phyloP scores from a whole-genome alignment of 2,797 vertebrate genomes.

The Choloepus didactylus region DNA sequence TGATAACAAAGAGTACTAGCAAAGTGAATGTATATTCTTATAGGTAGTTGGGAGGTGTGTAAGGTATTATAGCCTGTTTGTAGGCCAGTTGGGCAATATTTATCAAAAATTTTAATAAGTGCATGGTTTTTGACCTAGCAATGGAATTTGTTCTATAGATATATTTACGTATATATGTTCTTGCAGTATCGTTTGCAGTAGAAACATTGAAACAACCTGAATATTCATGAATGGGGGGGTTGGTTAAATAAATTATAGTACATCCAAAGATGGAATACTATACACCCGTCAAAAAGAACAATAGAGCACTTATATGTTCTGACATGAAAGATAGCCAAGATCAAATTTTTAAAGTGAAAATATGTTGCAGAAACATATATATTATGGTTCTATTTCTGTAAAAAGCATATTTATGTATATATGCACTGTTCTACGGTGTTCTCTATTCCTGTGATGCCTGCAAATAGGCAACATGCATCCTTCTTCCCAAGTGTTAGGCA shows the following conservation, averaged over 20 bases:
- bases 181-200: not conserved
- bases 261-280: not conserved
- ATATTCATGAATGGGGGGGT: not conserved
- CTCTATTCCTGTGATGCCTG: not conserved
- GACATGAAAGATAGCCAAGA: not conserved
- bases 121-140: not conserved
- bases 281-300: conserved; percentile 9
- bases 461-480: not conserved
- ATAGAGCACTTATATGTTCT: not conserved
- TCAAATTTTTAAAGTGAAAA: not conserved
- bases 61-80: not conserved
- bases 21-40: conserved; percentile 4
- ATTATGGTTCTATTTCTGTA: not conserved
- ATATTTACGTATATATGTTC: not conserved
- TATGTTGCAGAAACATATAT: not conserved
- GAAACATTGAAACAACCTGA: conserved; percentile 26
- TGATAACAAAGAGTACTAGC: not conserved
- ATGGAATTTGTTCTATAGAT: conserved; percentile 17
- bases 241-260: not conserved
- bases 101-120: not conserved
- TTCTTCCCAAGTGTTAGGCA: not conserved
- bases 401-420: not conserved
- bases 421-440: not conserved
- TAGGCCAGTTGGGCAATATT: not conserved
- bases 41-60: not conserved